Base-by-base conservation (phyloP, 2,888 invertebrate species). In the Craniophora ligustri region DNA sequence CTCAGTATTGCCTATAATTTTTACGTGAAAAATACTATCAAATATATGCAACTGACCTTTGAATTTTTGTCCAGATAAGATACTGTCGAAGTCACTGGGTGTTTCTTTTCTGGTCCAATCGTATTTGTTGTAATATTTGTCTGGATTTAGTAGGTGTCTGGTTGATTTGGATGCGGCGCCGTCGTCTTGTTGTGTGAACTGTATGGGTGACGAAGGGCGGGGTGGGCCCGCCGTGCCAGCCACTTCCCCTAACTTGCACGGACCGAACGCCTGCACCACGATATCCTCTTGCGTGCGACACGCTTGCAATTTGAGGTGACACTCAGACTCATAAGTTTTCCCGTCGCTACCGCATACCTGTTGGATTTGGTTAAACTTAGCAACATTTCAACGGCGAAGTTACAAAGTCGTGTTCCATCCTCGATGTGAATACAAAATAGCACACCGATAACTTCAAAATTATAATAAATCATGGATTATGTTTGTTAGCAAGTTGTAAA, bases 281-380 rank as follows among this genome's bases (percentile, higher is more conserved):
- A 98, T 96, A 78, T 97, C 96, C 75, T 96, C 96, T 91, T 97
- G 97, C 78, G 96, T 93, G 76, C 96, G 95, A 89, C 98, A 98
- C 45, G 97, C 96, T 87, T 97, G 96, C 80, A 96, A 95, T 74
- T 96, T 95, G 61, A 98, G 94, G 80, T 96, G 96, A 84, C 98
- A 98, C 82, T 97, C 97, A 67, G 97, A 98, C 73, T 96, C 94
- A 86, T 97, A 97, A 55, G 97, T 97, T 88, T 96, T 96, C 46
- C 96, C 96, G 80, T 97, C 96, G 79, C 96, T 96, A 54, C 96
- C 97, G 85, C 97, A 97, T 75, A 97, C 95, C 93, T 93, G 87
- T 85, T 82, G 77, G 74, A 65, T 75, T 76, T 54, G 42, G 46
- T 57, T 67, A 42, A 60, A 45, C 48, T 70, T 54, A 57, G 44